A percentile compares a stretch with the other conserved stretches of the same genome.
These are phyloP conservation scores for Phthorimaea operculella DNA, from an alignment of 1,140 invertebrate species.

Conservation along the genomic window DNA sequence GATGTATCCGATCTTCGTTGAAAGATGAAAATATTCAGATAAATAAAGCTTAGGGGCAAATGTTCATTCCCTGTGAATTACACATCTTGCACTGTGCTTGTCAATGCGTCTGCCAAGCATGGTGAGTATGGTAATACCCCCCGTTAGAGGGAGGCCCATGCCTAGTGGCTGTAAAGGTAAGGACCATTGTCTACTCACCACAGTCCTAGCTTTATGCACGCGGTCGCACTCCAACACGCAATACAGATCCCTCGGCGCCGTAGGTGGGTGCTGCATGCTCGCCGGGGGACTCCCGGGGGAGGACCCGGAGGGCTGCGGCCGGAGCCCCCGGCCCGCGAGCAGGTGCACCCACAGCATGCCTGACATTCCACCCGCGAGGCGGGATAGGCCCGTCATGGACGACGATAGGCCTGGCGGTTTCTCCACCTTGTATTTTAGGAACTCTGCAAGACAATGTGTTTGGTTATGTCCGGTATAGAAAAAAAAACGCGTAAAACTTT, in stretches of 20 bases:
- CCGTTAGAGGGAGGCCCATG: too few relatives aligned
- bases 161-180: too few relatives aligned
- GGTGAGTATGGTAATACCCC: too few relatives aligned
- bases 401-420: slow-evolving; percentile 71
- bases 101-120: too few relatives aligned
- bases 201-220: slow-evolving; percentile 96
- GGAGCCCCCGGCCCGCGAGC: slow-evolving; percentile 86
- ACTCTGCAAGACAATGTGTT: slow-evolving; percentile 71
- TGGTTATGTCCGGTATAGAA: not conserved
- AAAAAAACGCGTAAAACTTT: too few relatives aligned
- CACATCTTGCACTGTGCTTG: too few relatives aligned
- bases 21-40: too few relatives aligned
- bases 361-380: slow-evolving; percentile 74
- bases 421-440: slow-evolving; percentile 92
- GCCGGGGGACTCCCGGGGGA: slow-evolving; percentile 72
- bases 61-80: too few relatives aligned
- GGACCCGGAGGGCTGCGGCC: slow-evolving; percentile 78
- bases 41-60: too few relatives aligned
- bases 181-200: slow-evolving; percentile 66
- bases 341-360: slow-evolving; percentile 93
- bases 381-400: slow-evolving; percentile 59
- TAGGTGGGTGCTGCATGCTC: slow-evolving; percentile 62
- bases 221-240: slow-evolving; percentile 97
- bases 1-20: too few relatives aligned
- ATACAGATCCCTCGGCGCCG: slow-evolving; percentile 87